Evolutionary conservation across 2,113 vertebrate species (phyloP).

Genomic region (Apistogramma diplotaenia): DNA sequence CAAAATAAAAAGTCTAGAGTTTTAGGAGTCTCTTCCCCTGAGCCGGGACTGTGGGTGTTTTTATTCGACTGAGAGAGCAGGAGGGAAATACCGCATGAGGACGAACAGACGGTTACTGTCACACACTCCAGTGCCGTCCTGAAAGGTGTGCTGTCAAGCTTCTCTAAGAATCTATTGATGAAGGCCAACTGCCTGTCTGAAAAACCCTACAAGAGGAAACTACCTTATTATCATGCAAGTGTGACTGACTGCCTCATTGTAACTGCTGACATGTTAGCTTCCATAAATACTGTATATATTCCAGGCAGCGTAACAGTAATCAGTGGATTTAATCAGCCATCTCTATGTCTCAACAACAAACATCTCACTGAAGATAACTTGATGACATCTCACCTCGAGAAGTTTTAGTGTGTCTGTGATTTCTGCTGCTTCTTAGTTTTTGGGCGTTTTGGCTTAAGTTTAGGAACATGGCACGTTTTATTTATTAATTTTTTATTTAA

Average conservation of each 20-base stretch:
- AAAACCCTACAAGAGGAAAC: constrained; percentile 39
- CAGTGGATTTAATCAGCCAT: neutral
- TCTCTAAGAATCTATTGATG: constrained; percentile 44
- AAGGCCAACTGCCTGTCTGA: constrained; percentile 44
- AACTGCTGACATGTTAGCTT: constrained; percentile 11
- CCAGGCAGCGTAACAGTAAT: constrained; percentile 11
- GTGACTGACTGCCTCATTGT: constrained; percentile 31
- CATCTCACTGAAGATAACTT: constrained; percentile 22
- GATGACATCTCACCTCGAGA: constrained; percentile 29
- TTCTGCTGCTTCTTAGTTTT: constrained; percentile 23
- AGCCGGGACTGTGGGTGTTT: neutral
- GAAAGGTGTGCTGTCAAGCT: constrained; percentile 61
- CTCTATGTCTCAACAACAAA: neutral
- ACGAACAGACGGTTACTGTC: constrained; percentile 65
- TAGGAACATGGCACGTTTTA: no score
- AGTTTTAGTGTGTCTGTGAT: neutral
- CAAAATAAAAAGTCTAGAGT: neutral
- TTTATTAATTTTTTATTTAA: no score
- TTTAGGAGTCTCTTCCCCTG: neutral
- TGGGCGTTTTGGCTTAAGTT: constrained; percentile 34
- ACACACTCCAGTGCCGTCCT: constrained; percentile 69
- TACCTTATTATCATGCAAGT: constrained; percentile 48
- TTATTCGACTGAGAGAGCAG: constrained; percentile 16
- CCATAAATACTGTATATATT: constrained; percentile 4
- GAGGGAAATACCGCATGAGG: constrained; percentile 17